These are phyloP conservation scores for Acanthopleura granulata DNA, from an alignment of 2,888 invertebrate genomes.

Conservation along the genomic window DNA sequence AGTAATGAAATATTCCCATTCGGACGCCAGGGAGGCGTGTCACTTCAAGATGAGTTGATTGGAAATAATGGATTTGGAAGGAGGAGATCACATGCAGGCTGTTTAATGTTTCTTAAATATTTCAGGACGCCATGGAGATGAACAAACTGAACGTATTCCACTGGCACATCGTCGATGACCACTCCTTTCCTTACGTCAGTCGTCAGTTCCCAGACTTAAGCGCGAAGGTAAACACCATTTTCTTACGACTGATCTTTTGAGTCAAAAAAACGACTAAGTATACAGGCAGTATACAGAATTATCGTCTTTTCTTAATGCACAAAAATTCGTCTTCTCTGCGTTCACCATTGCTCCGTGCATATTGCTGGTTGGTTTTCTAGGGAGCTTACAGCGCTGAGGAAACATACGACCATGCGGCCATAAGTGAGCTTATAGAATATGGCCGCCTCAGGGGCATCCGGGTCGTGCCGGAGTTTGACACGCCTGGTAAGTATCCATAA, in stretches of 20 bases:
- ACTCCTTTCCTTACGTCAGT: slow-evolving; percentile 91
- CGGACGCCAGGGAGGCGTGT: too few relatives aligned
- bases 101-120: slow-evolving; percentile 1
- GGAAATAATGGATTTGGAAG: too few relatives aligned
- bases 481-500: slow-evolving; percentile 77
- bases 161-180: slow-evolving; percentile 96
- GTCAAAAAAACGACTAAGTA: not conserved
- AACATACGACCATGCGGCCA: slow-evolving; percentile 67
- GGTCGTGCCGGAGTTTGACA: slow-evolving; percentile 91
- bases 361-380: slow-evolving; percentile 38
- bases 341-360: too few relatives aligned
- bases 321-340: too few relatives aligned
- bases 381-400: slow-evolving; percentile 63
- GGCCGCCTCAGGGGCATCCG: slow-evolving; percentile 87
- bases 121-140: slow-evolving; percentile 86
- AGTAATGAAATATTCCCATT: too few relatives aligned
- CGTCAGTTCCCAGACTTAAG: slow-evolving; percentile 81
- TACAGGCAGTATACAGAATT: not conserved
- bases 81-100: too few relatives aligned
- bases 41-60: too few relatives aligned
- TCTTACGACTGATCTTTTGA: not conserved
- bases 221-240: slow-evolving; percentile 54
- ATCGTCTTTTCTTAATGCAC: too few relatives aligned
- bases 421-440: slow-evolving; percentile 79
- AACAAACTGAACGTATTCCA: slow-evolving; percentile 95